phyloP scores from a whole-genome alignment of 2,797 vertebrate genomes.

The Rhinoraja longicauda region DNA sequence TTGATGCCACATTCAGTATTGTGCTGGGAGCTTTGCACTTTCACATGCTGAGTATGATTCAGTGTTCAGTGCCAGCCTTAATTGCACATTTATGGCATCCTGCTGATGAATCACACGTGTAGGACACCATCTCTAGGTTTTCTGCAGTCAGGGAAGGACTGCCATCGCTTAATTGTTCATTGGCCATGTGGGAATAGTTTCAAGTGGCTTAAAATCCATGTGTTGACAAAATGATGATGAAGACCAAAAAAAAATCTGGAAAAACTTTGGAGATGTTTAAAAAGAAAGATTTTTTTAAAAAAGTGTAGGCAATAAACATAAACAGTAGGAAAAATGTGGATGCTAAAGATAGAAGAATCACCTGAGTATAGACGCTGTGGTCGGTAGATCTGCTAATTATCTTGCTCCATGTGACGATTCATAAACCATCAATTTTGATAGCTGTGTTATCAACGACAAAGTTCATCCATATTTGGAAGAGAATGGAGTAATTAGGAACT shows the following conservation, averaged over 20 bases:
- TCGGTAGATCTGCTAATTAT: not conserved
- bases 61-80: not conserved
- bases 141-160: not conserved
- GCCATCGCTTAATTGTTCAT: too few species aligned
- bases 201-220: not conserved
- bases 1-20: not conserved
- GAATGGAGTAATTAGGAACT: too few species aligned
- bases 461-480: not conserved
- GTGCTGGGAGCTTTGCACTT: not conserved
- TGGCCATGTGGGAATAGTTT: too few species aligned
- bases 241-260: not conserved
- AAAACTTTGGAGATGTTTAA: not conserved
- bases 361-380: too few species aligned
- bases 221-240: not conserved
- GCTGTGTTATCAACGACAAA: not conserved
- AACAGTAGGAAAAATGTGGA: not conserved
- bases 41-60: not conserved
- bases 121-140: not conserved
- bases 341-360: not conserved
- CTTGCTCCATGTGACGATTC: not conserved
- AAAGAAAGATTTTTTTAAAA: not conserved
- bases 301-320: not conserved
- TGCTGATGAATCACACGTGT: not conserved
- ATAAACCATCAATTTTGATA: not conserved
- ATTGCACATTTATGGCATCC: not conserved